These are phyloP conservation scores for Heliconius hortense DNA, from an alignment of 2,888 invertebrate species.

Conservation along the genomic window DNA sequence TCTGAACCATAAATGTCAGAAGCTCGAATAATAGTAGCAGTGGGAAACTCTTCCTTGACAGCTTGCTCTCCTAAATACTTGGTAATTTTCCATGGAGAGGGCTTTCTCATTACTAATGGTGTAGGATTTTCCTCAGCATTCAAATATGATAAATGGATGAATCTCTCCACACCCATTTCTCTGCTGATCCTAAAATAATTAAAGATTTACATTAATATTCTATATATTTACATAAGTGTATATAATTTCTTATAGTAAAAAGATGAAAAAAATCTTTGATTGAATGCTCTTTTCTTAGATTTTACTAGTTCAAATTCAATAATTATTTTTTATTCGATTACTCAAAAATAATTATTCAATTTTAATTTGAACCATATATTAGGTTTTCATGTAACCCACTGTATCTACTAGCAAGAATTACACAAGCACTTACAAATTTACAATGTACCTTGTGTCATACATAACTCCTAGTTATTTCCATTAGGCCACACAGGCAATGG, in stretches of 20 bases:
- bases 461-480: not conserved
- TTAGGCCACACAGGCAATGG: not conserved
- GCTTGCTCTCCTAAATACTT: conserved; percentile 94
- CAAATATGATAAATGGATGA: conserved; percentile 95
- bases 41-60: conserved; percentile 96
- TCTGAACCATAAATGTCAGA: conserved; percentile 94
- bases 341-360: too few species aligned
- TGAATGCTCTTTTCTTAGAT: too few species aligned
- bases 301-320: too few species aligned
- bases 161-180: conserved; percentile 92
- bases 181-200: conserved; percentile 74
- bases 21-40: conserved; percentile 96
- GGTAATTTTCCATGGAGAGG: conserved; percentile 88
- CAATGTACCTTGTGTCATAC: too few species aligned
- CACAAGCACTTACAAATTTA: too few species aligned
- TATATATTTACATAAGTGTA: too few species aligned
- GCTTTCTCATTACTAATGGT: conserved; percentile 85
- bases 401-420: too few species aligned
- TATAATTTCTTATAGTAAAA: too few species aligned
- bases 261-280: too few species aligned
- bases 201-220: not conserved
- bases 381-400: not conserved
- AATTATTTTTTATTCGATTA: too few species aligned
- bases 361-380: too few species aligned
- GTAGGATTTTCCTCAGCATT: conserved; percentile 88